Base-by-base conservation (phyloP, 1,140 invertebrate genomes). In the Hyles euphorbiae region DNA sequence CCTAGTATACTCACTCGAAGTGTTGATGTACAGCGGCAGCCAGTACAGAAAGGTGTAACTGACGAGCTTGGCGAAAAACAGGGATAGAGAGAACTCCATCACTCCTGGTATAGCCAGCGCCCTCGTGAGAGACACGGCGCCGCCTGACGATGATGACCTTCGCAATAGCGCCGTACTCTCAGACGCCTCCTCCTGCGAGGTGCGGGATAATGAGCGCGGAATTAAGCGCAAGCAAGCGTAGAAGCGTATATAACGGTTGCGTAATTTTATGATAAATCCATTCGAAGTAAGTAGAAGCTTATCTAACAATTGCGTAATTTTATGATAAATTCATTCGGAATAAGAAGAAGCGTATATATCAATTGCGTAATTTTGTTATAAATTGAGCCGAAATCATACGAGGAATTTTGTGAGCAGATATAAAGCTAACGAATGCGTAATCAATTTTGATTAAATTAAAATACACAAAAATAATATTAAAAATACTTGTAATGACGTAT, bases 51-150 rank as follows among this genome's bases (percentile, higher is more conserved):
- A 99, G 58, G 98, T 99, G 79, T 99, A 99, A 78, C 95, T 97
- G 55, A 99, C 97, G 5, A 99, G 91, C 88, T 99, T 99, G n/a
- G 97, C 96, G 89, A 99, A 99, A 85, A 99, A 99, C 40, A 99
- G 90, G 44, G 96, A 97, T 2, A 98, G 78, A 0, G 98, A 97
- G 90, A 96, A 99, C 87, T 99, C 98, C 3, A 98, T 74, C 2
- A 99, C 98, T 22, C 98, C 98, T n/a, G 96, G 96, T 76, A 98
- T 97, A 65, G 89, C 88, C 0, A 97, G 82, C 34, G 97, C 97
- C 43, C 92, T 93, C 0, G 92, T 70, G 63, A 98, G 94, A 55
- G 95, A 94, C 61, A 98, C 94, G 3, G 96, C 94, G 60, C 91
- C 60, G 34, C 50, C 46, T 32, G 60, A 46, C 11, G 36, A 9